Evolutionary conservation across 1,140 invertebrate species (phyloP).

Genomic region (Pseudomyrmex cubaensis): DNA sequence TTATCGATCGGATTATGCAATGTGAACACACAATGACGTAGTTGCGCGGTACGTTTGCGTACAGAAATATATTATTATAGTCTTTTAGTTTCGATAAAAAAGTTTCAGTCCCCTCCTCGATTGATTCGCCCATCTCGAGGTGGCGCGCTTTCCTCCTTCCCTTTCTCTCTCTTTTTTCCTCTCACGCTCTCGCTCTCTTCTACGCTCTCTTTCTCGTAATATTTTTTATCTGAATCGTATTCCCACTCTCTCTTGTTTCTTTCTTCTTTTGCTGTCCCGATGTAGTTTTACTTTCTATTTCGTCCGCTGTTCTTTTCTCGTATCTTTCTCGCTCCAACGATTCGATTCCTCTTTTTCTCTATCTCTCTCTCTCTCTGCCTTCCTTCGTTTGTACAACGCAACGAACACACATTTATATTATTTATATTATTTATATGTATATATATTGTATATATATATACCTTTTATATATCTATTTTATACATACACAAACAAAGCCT

Average conservation of each 20-base stretch:
- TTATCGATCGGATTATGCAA: conserved; percentile 85
- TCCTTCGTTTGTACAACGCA: conserved; percentile 83
- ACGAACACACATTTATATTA: conserved; percentile 84
- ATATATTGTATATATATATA: conserved; percentile 73
- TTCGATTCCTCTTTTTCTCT: neutral
- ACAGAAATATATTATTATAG: conserved; percentile 86
- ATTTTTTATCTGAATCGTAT: conserved; percentile 64
- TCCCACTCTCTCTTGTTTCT: conserved; percentile 40
- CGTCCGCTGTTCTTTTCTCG: conserved; percentile 22
- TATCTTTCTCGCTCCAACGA: conserved; percentile 42
- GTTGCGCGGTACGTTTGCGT: conserved; percentile 83
- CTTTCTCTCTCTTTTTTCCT: conserved; percentile 61
- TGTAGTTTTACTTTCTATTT: conserved; percentile 45
- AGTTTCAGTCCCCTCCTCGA: conserved; percentile 85
- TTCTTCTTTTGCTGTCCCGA: conserved; percentile 38
- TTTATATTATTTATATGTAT: conserved; percentile 79
- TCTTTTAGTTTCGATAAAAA: conserved; percentile 86
- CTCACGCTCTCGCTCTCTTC: conserved; percentile 59
- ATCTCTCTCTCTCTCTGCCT: conserved; percentile 29
- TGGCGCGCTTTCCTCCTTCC: conserved; percentile 75
- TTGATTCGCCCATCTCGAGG: conserved; percentile 77
- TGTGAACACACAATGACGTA: conserved; percentile 85
- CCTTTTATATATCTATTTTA: conserved; percentile 78
- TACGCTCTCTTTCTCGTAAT: conserved; percentile 58
- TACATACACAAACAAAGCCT: conserved; percentile 83